Conservation (phyloP, 2,888 invertebrate species). For the Drosophila longiperda region DNA sequence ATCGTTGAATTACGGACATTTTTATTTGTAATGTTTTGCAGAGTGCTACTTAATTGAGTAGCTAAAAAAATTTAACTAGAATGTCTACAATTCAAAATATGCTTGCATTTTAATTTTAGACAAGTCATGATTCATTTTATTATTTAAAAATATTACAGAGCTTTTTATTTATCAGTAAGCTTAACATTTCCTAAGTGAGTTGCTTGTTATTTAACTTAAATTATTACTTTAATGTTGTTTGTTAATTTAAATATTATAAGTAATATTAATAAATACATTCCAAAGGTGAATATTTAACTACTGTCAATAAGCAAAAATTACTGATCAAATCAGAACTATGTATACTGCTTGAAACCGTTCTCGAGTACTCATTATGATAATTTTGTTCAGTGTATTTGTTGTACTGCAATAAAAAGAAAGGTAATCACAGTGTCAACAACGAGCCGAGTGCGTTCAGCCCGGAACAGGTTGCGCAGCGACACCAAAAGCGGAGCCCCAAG, state of each 20-base stretch:
- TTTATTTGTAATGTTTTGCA: neutral
- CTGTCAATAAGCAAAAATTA: neutral
- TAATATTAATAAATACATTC: neutral
- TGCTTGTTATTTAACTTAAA: fast-evolving
- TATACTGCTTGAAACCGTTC: neutral
- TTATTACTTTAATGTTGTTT: neutral
- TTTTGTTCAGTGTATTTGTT: conserved; percentile 12
- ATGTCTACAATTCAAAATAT: neutral
- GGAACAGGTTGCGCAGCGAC: conserved; percentile 66
- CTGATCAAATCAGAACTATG: neutral
- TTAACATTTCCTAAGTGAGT: neutral
- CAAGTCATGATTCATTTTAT: neutral
- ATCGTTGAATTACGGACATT: fast-evolving
- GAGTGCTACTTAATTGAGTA: neutral
- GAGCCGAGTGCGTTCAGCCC: conserved; percentile 53
- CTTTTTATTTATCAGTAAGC: neutral
- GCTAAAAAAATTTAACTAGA: neutral
- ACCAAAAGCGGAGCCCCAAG: conserved; percentile 47
- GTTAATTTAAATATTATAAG: neutral
- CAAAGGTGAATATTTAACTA: neutral
- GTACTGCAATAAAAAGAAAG: conserved; percentile 67
- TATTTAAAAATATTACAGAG: neutral
- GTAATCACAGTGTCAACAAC: conserved; percentile 75
- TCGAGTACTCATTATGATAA: conserved; percentile 49
- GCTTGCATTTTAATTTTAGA: neutral